Percentiles rank a stretch among this genome's conserved stretches.
These are phyloP conservation scores for Orthosia cruda DNA, from an alignment of 2,888 invertebrate species.

Conservation along the genomic window DNA sequence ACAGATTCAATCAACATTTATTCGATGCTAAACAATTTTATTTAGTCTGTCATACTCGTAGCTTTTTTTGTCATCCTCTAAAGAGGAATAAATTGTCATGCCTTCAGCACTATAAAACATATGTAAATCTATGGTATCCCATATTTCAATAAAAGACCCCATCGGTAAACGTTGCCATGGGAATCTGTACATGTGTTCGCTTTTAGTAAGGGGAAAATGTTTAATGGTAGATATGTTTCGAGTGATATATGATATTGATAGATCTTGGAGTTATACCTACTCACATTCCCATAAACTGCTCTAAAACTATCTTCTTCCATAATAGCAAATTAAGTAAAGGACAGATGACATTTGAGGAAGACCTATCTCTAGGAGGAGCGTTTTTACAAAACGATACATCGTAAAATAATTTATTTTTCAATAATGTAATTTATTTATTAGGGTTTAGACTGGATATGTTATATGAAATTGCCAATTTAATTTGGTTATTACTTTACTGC, in stretches of 20 bases:
- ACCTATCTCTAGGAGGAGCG: too few species aligned
- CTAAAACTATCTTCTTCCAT: too few species aligned
- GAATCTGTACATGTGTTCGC: slow-evolving; percentile 5
- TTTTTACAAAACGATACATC: too few species aligned
- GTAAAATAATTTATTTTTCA: too few species aligned
- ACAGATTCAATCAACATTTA: not conserved
- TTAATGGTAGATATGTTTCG: not conserved
- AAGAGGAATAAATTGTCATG: not conserved
- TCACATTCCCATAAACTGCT: too few species aligned
- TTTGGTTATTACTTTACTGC: too few species aligned
- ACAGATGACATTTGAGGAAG: too few species aligned
- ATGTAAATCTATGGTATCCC: not conserved
- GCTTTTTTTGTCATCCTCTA: not conserved
- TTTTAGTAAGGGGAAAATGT: not conserved
- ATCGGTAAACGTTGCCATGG: slow-evolving; percentile 10
- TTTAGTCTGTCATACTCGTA: not conserved
- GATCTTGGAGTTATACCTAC: too few species aligned
- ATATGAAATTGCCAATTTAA: too few species aligned
- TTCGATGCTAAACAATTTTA: not conserved
- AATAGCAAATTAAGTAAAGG: too few species aligned
- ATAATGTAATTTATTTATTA: too few species aligned
- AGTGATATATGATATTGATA: not conserved
- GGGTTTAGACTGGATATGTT: too few species aligned
- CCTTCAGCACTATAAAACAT: not conserved
- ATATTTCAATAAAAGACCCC: not conserved